Conservation (phyloP, 2,888 invertebrate genomes). For the Timema cristinae region DNA sequence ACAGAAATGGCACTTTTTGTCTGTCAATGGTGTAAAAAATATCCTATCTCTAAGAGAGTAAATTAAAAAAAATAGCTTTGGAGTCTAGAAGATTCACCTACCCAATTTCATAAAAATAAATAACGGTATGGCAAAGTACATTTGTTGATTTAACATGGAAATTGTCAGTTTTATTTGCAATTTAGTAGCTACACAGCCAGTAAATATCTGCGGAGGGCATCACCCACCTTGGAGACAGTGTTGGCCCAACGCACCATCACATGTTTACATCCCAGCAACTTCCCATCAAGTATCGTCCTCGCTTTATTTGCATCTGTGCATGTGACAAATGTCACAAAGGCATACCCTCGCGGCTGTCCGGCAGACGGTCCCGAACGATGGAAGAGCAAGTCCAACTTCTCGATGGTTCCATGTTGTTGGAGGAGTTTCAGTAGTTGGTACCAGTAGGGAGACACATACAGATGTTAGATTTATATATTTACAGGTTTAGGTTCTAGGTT, state of each 20-base stretch:
- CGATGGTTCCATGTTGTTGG: slow-evolving; percentile 89
- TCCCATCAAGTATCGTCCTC: slow-evolving; percentile 68
- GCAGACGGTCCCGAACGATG: slow-evolving; percentile 85
- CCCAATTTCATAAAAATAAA: slow-evolving; percentile 5
- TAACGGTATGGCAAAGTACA: slow-evolving; percentile 6
- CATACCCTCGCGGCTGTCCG: slow-evolving; percentile 89
- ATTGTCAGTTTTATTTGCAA: neutral
- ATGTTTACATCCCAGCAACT: slow-evolving; percentile 66
- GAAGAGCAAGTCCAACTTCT: slow-evolving; percentile 94
- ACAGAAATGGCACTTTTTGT: no score
- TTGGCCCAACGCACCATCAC: slow-evolving; percentile 80
- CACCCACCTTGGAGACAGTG: slow-evolving; percentile 58
- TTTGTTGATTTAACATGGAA: neutral
- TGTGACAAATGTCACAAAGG: slow-evolving; percentile 79
- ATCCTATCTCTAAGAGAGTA: no score
- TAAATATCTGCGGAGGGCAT: no score
- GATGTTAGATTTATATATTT: slow-evolving; percentile 41
- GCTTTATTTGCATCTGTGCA: slow-evolving; percentile 66
- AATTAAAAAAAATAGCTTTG: no score
- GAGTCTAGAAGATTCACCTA: no score
- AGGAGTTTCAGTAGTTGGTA: slow-evolving; percentile 94
- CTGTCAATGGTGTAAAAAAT: no score
- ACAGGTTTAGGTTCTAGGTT: no score
- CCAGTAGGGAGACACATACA: slow-evolving; percentile 60
- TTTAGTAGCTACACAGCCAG: slow-evolving; percentile 35